Percentiles rank a stretch among this genome's conserved stretches.
phyloP scores from a whole-genome alignment of 2,797 vertebrate species.

The Cossypha caffra region DNA sequence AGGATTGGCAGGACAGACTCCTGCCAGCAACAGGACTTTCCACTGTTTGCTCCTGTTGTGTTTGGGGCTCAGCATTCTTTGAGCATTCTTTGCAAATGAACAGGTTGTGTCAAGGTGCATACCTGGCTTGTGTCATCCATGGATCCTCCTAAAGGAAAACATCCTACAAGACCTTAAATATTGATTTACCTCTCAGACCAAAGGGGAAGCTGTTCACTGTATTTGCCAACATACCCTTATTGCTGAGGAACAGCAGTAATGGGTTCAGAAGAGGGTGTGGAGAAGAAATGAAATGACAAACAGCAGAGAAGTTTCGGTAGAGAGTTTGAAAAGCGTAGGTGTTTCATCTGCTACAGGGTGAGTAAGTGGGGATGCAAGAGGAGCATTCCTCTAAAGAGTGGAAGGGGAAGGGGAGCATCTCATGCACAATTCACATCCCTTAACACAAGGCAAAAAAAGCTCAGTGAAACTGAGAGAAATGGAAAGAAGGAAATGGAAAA shows the following conservation, averaged over 20 bases:
- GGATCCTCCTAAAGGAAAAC: not conserved
- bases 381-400: not conserved
- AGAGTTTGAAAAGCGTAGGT: not conserved
- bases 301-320: not conserved
- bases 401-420: not conserved
- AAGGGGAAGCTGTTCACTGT: not conserved
- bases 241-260: not conserved
- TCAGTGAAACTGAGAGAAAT: not conserved
- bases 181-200: not conserved
- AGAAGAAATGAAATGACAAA: not conserved
- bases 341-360: not conserved
- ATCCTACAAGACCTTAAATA: not conserved
- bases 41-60: not conserved
- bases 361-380: not conserved
- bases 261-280: not conserved
- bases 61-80: not conserved
- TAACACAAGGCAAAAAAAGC: not conserved
- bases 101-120: not conserved
- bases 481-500: not conserved
- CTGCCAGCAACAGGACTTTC: not conserved
- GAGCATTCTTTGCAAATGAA: not conserved
- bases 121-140: conserved; percentile 11
- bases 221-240: not conserved
- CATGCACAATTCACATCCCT: not conserved
- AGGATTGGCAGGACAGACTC: not conserved